Conservation (phyloP, 2,113 vertebrate species). For the Sturnus vulgaris region DNA sequence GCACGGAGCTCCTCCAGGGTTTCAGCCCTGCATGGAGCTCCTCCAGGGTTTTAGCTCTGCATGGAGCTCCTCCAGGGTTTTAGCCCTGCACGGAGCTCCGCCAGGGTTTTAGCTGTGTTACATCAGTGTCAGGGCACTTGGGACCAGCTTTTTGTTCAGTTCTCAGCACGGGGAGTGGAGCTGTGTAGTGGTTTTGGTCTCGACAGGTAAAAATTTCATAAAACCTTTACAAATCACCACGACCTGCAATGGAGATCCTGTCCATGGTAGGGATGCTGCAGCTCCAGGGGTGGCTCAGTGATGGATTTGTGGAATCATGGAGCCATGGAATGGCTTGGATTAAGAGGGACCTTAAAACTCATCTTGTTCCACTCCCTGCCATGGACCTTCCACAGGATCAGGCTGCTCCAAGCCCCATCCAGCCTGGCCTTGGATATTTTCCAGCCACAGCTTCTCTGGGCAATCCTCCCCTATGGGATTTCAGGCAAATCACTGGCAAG, state of each 20-base stretch:
- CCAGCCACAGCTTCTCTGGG: not conserved
- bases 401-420: not conserved
- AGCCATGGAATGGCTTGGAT: not conserved
- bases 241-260: not conserved
- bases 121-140: accelerated
- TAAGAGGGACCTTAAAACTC: not conserved
- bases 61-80: no score
- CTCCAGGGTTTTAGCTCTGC: no score
- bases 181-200: no score
- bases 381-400: accelerated
- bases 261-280: accelerated
- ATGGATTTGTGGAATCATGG: not conserved
- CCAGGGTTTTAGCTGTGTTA: no score
- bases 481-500: not conserved
- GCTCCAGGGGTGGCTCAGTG: not conserved
- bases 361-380: not conserved
- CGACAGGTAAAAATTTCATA: no score
- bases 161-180: accelerated
- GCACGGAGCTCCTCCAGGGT: not conserved
- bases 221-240: no score
- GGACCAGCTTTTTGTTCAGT: not conserved
- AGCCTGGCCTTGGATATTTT: not conserved
- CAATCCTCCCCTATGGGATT: accelerated
- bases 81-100: no score
- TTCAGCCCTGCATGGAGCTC: no score